Evolutionary conservation across 2,113 vertebrate species (phyloP), one percentile per base, ranked within the genome.

Genomic region (Athene cunicularia): DNA sequence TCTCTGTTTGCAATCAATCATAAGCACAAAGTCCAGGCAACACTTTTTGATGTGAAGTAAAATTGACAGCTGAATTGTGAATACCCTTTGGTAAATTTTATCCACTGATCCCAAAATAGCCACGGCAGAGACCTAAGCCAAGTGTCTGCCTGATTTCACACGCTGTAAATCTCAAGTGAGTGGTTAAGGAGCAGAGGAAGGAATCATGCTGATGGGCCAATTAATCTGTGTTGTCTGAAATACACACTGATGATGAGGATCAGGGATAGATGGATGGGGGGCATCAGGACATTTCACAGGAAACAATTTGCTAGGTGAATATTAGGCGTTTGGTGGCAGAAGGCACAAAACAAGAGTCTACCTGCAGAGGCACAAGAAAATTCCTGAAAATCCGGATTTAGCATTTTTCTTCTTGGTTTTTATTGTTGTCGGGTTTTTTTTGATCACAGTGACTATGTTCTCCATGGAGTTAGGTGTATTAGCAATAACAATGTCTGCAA

Each of bases 51-150:
- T 45, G 28, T 49, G 43, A 43, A 94, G 47, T 71, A 79, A 92
- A 90, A 90, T 72, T 75, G 90, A 90, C 85, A 85, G 86, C 39
- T 16, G 49, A 33, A 37, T 80, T 52, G 49, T 86, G 66, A 71
- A 86, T 58, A 90, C 58, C 88, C 82, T 92, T 82, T 1, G 32
- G 88, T 86, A 86, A 83, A 86, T 95, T 90, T 90, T 60, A 83
- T 80, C 79, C 79, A 39, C 43, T 73, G 93, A 93, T 80, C 75
- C 86, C 71, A 76, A 91, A 96, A 95, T 21, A 80, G 39, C 82
- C 62, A 17, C 2, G 5, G 79, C 74, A 92, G 94, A 93, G 86
- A 79, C 59, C 59, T 30, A 27, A 81, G 86, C 90, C 88, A 88
- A 88, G 62, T 8, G 23, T 45, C 88, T 90, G 93, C 49, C 72